Base-by-base conservation (phyloP, 2,888 invertebrate species). In the Eupeodes latifasciatus region DNA sequence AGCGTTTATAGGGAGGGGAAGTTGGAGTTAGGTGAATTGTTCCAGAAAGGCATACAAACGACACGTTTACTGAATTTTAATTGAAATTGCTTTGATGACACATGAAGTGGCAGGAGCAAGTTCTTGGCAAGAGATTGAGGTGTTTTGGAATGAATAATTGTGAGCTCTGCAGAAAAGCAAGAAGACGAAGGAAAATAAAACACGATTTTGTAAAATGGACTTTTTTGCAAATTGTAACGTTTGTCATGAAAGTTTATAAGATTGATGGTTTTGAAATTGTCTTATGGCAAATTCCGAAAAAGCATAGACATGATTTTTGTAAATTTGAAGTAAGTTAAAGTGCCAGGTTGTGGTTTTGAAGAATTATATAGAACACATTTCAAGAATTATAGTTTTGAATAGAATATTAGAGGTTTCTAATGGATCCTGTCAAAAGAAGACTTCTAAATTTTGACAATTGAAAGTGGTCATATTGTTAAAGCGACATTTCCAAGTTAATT, bases 31-130 rank as follows among this genome's bases (percentile, higher is more conserved):
- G 27, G 27, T 27, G 27, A 51, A 67, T 1, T 34, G 67, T 3
- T 67, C 51, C n/a, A 69, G 53, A 16, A 53, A 53, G 53, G 55
- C 9, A 9, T 40, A 40, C 69, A 69, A 69, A 55, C 53, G 47
- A 53, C 53, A 71, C 44, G 53, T 76, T 76, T 47, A 47, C 61
- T 36, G 40, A 67, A 61, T 81, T 62, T 81, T 76, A 69, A 81
- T 69, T 61, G 67, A 69, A 62, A 81, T 61, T 76, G 47, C 61
- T 67, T 75, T 69, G 57, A 40, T 27, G 49, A 71, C 27, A 62
- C 27, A 59, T 62, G 47, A 53, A 53, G 55, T 16, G 47, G 61
- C 16, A 55, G 40, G 40, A 64, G 34, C 12, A 51, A 34, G 61
- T 27, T 69, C 53, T 71, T 71, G 55, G 11, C 40, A 40, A 19